phyloP scores from a whole-genome alignment of 37 sponge, comb jelly and placozoan species.

The Eunapius fragilis region DNA sequence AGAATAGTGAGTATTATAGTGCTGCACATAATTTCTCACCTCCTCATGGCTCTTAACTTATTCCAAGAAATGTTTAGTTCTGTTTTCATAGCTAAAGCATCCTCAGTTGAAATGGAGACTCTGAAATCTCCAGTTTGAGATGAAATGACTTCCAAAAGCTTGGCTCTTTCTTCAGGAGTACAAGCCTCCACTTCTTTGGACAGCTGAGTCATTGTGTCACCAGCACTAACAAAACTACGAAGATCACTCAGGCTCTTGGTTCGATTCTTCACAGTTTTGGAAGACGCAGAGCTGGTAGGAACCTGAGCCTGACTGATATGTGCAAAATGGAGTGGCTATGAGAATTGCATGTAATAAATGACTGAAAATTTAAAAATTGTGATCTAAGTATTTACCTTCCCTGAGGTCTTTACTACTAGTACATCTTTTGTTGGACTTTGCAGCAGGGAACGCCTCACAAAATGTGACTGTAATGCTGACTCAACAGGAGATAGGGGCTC shows the following conservation, averaged over 20 bases:
- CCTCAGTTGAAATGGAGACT: not conserved
- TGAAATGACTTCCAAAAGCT: not conserved
- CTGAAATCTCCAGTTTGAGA: not conserved
- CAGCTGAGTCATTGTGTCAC: not conserved
- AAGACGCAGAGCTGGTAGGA: not conserved
- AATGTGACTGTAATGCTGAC: not conserved
- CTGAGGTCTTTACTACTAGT: not conserved
- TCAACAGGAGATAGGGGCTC: not conserved
- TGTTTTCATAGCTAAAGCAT: not conserved
- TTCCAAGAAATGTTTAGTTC: not conserved
- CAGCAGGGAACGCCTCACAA: not conserved
- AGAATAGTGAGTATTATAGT: not conserved
- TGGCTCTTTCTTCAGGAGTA: not conserved
- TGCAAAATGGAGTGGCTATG: not conserved
- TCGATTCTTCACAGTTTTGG: not conserved
- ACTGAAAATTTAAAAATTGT: not conserved
- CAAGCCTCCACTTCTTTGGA: not conserved
- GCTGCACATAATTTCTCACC: not conserved
- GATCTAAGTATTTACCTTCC: not conserved
- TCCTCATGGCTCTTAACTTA: not conserved
- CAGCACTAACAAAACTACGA: not conserved
- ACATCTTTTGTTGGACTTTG: not conserved
- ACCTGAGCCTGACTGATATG: not conserved
- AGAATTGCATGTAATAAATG: not conserved
- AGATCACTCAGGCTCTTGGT: not conserved